Base-by-base conservation (phyloP, 2,888 invertebrate species). In the Lottia gigantea region DNA sequence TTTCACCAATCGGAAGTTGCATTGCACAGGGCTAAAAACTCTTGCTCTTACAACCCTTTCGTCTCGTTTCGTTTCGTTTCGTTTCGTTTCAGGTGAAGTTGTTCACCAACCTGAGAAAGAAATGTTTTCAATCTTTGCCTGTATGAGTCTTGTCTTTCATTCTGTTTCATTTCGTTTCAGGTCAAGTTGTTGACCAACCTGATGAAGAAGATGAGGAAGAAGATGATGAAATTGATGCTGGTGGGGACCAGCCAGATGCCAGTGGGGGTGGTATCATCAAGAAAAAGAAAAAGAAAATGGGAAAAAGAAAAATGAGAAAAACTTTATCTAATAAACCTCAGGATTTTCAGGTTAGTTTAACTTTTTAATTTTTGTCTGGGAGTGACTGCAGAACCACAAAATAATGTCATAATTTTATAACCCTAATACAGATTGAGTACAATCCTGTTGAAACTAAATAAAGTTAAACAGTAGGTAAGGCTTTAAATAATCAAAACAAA, bases 261-360 rank as follows among this genome's bases (percentile, higher is more conserved):
- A 23, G 55, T 55, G 55, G 55, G 19, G 55, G 55, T 55, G 19
- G 11, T 6, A 8, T 19, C 11, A 12, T 19, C 46, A 78, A 77
- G 66, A 78, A 73, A 74, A 83, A 83, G 67, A 82, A 78, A 70
- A 83, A 80, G 71, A 78, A 75, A 71, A 73, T 71, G n/a, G 74
- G 67, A 61, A 75, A 68, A 16, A 73, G 75, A 3, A 77, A 73
- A 31, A 67, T 80, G 23, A 82, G 78, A 62, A 70, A 78, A 8
- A 78, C 80, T 47, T 76, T 87, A 45, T 88, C 88, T 6, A 83
- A 76, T 70, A 88, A 88, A 79, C 81, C 85, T 23, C 87, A 87
- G 68, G 88, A 88, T 71, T 88, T 86, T 68, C 87, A 87, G 84
- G 88, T 88, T 46, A 72, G 74, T 66, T 46, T 19, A 31, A 46